Percentiles rank a stretch among this genome's conserved stretches.
These are phyloP conservation scores for Acanthurus tractus DNA, from an alignment of 2,797 vertebrate species.

Conservation along the genomic window DNA sequence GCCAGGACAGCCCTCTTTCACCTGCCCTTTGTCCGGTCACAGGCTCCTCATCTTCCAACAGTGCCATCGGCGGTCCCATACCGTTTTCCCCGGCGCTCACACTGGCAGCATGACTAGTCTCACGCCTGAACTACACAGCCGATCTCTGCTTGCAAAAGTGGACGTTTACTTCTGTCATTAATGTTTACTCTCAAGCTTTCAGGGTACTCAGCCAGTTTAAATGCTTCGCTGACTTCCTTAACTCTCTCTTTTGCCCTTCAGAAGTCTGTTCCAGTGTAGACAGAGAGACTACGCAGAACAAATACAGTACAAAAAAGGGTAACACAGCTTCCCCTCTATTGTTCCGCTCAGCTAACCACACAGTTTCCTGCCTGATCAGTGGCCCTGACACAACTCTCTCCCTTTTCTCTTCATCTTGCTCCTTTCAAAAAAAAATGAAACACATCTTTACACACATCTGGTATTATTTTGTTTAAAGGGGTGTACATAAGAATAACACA, in stretches of 20 bases:
- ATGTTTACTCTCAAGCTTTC: neutral
- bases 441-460: neutral
- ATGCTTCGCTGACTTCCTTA: constrained; percentile 24
- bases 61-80: constrained; percentile 54
- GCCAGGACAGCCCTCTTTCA: constrained; percentile 74
- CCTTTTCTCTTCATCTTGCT: neutral
- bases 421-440: neutral
- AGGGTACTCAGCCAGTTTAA: neutral
- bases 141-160: neutral
- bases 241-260: constrained; percentile 50
- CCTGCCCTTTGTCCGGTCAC: constrained; percentile 36
- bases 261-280: constrained; percentile 24
- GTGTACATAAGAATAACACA: too few species aligned
- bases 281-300: constrained; percentile 49
- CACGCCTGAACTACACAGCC: neutral
- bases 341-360: constrained; percentile 76
- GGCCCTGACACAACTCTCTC: constrained; percentile 7
- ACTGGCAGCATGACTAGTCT: constrained; percentile 60
- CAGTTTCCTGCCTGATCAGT: constrained; percentile 73
- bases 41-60: constrained; percentile 31
- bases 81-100: constrained; percentile 42
- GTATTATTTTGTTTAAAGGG: too few species aligned
- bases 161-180: constrained; percentile 15
- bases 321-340: constrained; percentile 72
- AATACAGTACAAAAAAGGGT: constrained; percentile 42